A percentile compares a stretch with the other conserved stretches of the same genome.
phyloP scores from a whole-genome alignment of 2,797 vertebrate genomes.

The Sebastes itinus region DNA sequence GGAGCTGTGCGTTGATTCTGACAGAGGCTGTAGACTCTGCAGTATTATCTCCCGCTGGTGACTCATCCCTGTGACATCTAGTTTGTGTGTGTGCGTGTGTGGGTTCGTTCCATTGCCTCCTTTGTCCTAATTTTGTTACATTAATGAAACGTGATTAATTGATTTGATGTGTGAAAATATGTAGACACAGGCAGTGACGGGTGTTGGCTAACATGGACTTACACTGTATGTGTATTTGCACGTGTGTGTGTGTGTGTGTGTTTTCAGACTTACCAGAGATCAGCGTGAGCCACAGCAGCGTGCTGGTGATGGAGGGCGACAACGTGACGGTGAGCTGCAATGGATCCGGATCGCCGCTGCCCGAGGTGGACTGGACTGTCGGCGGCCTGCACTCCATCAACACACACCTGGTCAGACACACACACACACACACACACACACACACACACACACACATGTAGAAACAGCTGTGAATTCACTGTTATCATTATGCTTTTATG shows the following conservation, averaged over 20 bases:
- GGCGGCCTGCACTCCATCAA: constrained; percentile 93
- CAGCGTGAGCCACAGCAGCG: constrained; percentile 93
- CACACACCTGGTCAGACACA: constrained; percentile 91
- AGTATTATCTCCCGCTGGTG: constrained; percentile 57
- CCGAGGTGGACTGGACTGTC: constrained; percentile 97
- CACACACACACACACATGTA: neutral
- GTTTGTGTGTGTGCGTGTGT: constrained; percentile 7
- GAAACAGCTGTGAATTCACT: neutral
- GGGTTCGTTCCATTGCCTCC: neutral
- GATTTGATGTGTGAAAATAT: constrained; percentile 51
- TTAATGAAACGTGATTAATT: constrained; percentile 64
- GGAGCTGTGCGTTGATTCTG: constrained; percentile 55
- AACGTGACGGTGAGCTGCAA: constrained; percentile 96
- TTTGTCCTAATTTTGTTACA: constrained; percentile 48
- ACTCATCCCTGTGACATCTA: constrained; percentile 62
- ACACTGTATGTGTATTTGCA: constrained; percentile 6
- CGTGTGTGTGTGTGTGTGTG: constrained; percentile 10
- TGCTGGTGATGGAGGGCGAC: constrained; percentile 92
- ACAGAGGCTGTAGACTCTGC: constrained; percentile 64
- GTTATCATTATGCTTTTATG: neutral
- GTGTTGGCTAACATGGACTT: neutral
- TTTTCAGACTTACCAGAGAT: constrained; percentile 93
- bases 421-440: constrained; percentile 9
- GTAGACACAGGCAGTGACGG: constrained; percentile 24
- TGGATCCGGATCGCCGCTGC: constrained; percentile 91